Base-by-base conservation (phyloP, 64 coral and sea anemone species). In the Cladopsammia gracilis region DNA sequence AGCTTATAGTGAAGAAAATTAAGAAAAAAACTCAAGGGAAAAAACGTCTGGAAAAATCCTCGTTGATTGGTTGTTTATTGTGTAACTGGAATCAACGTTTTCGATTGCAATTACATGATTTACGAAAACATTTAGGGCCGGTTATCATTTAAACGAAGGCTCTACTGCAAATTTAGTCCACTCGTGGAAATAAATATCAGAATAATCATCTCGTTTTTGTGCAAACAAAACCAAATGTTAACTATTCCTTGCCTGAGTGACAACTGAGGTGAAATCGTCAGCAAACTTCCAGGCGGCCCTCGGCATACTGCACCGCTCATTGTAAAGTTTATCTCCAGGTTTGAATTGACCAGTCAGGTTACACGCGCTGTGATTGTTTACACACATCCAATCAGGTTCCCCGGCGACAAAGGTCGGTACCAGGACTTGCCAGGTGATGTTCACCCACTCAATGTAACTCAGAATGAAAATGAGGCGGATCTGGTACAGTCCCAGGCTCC, bases 401-500 rank as follows among this genome's bases (percentile, higher is more conserved):
- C 75, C 88, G 22, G 75, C 75, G 20, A 90, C 64, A 20, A 90
- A 90, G 1, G 76, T 90, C 9, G 78, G 47, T 26, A 90, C 26
- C 88, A 90, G 62, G 43, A 90, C 76, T 53, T 90, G 88, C 9
- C 79, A 90, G 7, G 56, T 69, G 10, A 90, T 78, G 19, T 90
- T 90, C 10, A 90, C 47, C 88, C 88, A 90, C 50, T 90, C 88
- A 5, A 79, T 80, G 46, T 68, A 90, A 16, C 88, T 78, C 16
- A 90, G 53, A 66, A 90, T 71, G 4, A 77, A n/a, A 64, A 90
- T 71, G 4, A 90, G 76, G 19, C 77, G 88, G 50, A 90, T 79
- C 48, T 90, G 88, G 22, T 90, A 90, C 10, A 45, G 42, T 11
- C 88, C 88, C 15, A 90, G 76, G 43, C 88, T 90, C 12, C 88